Evolutionary conservation across 2,113 vertebrate species (phyloP), one percentile per base, ranked within the genome.

Genomic region (Oryzias woworae): DNA sequence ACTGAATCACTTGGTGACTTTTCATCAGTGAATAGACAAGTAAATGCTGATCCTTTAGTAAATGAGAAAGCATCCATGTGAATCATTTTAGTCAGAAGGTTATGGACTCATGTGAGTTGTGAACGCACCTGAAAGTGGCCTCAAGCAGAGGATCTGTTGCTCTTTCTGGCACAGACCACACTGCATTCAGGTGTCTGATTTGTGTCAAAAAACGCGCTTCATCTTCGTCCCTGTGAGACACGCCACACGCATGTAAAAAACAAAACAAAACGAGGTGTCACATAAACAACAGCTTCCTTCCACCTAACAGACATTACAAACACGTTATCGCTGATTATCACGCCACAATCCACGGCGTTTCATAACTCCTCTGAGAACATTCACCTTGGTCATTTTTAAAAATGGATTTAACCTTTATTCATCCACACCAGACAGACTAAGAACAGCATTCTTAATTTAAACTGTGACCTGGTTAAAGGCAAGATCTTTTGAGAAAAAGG

Each of bases 51-150:
- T 36, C 8, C 1, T 10, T 8, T 36, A 8, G 12, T 53, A 22
- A 22, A 23, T 22, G 18, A 50, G 12, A 13, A 14, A 5, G 20
- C 12, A 50, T 48, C 46, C 15, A 17, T 48, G 20, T 28, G 12
- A 48, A 16, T 47, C 46, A 8, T 17, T 51, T 12, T 24, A 1
- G 22, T 51, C 6, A 23, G 13, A 2, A 52, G 4, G 14, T 15
- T 1, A 4, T 16, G 3, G 15, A 24, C 47, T 24, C 6, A 7
- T 16, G 15, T 16, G 4, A 4, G 12, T 4, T 43, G 43, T 48
- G 5, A 52, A 43, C 36, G 60, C 22, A 91, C 89, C 85, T 82
- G 64, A 78, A 66, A 54, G 54, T 53, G 20, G 73, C 75, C 43
- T 83, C 84, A 0, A 81, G 53, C 52, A 82, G 67, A 28, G 62